Base-by-base conservation (phyloP, 2,888 invertebrate genomes). In the Copidosoma aretas region DNA sequence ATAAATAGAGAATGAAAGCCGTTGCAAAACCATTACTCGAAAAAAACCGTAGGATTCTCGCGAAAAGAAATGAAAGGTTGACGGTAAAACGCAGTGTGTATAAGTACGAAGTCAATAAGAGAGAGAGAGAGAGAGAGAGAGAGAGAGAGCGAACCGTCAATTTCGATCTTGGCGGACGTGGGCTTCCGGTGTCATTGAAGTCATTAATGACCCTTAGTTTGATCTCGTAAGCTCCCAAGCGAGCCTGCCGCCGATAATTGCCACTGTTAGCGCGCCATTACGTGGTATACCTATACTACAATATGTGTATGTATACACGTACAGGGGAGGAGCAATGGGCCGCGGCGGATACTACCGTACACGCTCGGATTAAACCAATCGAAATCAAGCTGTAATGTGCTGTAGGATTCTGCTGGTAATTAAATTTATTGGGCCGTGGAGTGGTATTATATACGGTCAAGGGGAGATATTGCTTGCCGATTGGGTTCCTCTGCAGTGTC, bases 171-270 rank as follows among this genome's bases (percentile, higher is more conserved):
- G 43, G 24, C 24, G 39, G 60, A 60, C 61, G 52, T 58, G 32
- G 32, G 60, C 68, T 61, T 53, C 21, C 58, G 60, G 61, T 64
- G 58, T 59, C 64, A 62, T 61, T 46, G 62, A 51, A 41, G 62
- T 62, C 62, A 62, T 66, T 69, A 69, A 69, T 62, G 69, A 66
- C 69, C 64, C 68, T 68, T 68, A 64, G 64, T 63, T 68, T 57
- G 68, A 68, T 68, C 68, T 68, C 68, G 21, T 64, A 59, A 69
- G 59, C 69, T 54, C 22, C 41, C 32, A 32, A 32, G 32, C 32
- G 52, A 22, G 43, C 54, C 54, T 53, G 65, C 43, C 10, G 41
- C 57, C 65, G 65, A 62, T 69, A 69, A 69, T 69, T 69, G 65
- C 62, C 41, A 54, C 61, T 59, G 62, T 59, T 66, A 66, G 60